These are phyloP conservation scores for Drosophila littoralis DNA, from an alignment of 1,140 invertebrate genomes.

Conservation along the genomic window DNA sequence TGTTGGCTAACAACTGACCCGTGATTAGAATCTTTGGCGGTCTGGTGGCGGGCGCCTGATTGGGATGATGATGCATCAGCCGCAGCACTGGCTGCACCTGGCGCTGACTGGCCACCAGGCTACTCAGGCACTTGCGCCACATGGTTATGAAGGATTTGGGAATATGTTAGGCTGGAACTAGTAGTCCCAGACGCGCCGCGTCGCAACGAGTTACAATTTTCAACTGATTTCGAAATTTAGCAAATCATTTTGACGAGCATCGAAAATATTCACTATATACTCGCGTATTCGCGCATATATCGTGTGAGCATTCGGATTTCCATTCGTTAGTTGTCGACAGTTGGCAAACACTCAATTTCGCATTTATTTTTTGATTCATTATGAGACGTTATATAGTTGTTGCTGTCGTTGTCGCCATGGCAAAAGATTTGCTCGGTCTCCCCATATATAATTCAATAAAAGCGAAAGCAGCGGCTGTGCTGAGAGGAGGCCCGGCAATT, in stretches of 20 bases:
- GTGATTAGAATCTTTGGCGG: slow-evolving; percentile 86
- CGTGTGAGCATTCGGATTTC: slow-evolving; percentile 60
- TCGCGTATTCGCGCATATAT: slow-evolving; percentile 55
- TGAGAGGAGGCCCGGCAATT: slow-evolving; percentile 68
- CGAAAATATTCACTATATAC: slow-evolving; percentile 59
- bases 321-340: slow-evolving; percentile 40
- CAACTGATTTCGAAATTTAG: slow-evolving; percentile 75
- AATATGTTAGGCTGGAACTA: background rate
- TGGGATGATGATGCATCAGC: slow-evolving; percentile 44
- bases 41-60: slow-evolving; percentile 45
- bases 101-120: slow-evolving; percentile 35
- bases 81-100: slow-evolving; percentile 51
- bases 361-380: slow-evolving; percentile 40
- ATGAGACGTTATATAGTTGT: slow-evolving; percentile 34
- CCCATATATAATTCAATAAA: slow-evolving; percentile 66
- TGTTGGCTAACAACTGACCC: slow-evolving; percentile 74
- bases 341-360: slow-evolving; percentile 69
- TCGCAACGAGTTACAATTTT: slow-evolving; percentile 61
- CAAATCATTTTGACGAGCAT: slow-evolving; percentile 58
- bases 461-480: slow-evolving; percentile 52
- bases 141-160: slow-evolving; percentile 39
- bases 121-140: slow-evolving; percentile 71
- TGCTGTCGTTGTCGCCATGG: slow-evolving; percentile 63
- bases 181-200: slow-evolving; percentile 21
- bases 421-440: slow-evolving; percentile 57